Percentiles rank a stretch among this genome's conserved stretches.
Evolutionary conservation across 2,113 vertebrate genomes (phyloP).

Genomic region (Dicrurus megarhynchus): DNA sequence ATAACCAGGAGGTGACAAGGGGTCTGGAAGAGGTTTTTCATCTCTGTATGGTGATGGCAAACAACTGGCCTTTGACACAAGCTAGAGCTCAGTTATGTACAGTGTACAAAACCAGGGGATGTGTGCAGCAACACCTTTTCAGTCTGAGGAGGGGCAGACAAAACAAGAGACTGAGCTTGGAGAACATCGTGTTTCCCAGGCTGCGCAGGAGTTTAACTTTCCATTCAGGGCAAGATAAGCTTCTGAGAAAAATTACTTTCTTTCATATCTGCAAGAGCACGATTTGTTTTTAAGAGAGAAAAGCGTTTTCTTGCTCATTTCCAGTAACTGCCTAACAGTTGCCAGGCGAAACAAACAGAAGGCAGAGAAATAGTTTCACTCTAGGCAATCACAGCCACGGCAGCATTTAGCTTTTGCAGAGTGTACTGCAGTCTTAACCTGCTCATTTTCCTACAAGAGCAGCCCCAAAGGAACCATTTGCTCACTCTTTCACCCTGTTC

Average conservation of each 20-base stretch:
- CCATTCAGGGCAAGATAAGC: background rate
- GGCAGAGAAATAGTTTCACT: background rate
- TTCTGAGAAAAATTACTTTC: background rate
- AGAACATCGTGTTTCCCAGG: rapidly evolving
- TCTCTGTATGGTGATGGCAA: background rate
- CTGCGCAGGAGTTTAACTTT: background rate
- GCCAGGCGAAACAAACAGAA: background rate
- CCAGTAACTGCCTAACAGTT: background rate
- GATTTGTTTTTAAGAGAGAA: background rate
- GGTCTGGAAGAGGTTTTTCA: background rate
- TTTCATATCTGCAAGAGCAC: background rate
- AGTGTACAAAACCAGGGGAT: background rate
- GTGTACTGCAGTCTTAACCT: background rate
- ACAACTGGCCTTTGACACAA: background rate
- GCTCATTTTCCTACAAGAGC: background rate
- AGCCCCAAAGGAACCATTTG: background rate
- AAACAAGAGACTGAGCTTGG: background rate
- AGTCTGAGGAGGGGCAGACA: background rate
- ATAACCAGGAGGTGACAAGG: background rate
- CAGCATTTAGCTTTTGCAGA: background rate
- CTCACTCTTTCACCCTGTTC: background rate
- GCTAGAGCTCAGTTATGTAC: too few relatives aligned
- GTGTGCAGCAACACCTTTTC: background rate
- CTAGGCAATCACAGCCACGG: background rate
- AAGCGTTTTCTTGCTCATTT: background rate